Conservation (phyloP, 2,113 vertebrate species). For the Morone saxatilis region DNA sequence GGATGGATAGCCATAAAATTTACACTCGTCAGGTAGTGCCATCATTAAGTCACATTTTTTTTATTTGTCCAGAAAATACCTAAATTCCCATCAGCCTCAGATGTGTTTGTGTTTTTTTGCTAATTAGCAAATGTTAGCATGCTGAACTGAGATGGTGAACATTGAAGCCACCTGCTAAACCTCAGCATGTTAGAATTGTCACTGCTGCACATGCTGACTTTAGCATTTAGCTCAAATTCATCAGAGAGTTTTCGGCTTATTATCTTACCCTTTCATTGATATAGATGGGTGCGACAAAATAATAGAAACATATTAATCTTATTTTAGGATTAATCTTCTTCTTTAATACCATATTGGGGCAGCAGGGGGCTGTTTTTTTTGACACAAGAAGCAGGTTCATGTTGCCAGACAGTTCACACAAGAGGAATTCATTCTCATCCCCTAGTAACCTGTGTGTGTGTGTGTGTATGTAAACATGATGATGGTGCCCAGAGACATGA, state of each 20-base stretch:
- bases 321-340: no score
- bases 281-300: neutral
- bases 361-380: conserved; percentile 53
- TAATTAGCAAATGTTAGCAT: no score
- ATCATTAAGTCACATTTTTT: no score
- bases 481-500: conserved; percentile 24
- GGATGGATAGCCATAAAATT: neutral
- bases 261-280: neutral
- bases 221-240: neutral
- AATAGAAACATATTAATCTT: neutral
- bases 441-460: neutral
- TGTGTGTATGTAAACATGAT: conserved; percentile 5
- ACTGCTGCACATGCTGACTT: neutral
- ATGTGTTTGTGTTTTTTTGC: no score
- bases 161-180: no score
- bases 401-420: conserved; percentile 35
- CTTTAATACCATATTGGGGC: neutral
- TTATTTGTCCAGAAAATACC: no score
- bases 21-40: no score
- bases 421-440: conserved; percentile 20
- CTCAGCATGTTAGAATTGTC: neutral
- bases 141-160: no score
- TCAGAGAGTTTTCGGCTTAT: neutral
- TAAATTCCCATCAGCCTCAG: no score
- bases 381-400: neutral